A percentile compares a stretch with the other conserved stretches of the same genome.
Evolutionary conservation across 1,140 invertebrate species (phyloP).

Genomic region (Papilio machaon): DNA sequence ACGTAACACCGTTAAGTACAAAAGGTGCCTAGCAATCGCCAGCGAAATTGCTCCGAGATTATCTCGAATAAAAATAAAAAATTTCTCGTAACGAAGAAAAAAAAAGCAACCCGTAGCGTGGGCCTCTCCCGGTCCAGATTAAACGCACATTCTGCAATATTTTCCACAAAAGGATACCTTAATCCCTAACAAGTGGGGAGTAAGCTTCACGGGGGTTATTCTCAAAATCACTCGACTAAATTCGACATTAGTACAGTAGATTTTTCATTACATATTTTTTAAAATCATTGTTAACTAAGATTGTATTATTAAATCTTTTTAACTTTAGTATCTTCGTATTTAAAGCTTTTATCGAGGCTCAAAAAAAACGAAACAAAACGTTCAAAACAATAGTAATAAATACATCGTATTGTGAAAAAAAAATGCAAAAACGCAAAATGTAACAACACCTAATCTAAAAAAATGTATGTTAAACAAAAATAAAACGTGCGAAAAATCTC

Average conservation of each 20-base stretch:
- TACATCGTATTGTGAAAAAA: not conserved
- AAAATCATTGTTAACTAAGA: not conserved
- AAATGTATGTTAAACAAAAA: not conserved
- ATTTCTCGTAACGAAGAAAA: conserved; percentile 70
- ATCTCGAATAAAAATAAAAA: conserved; percentile 75
- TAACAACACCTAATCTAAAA: not conserved
- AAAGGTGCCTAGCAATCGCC: conserved; percentile 51
- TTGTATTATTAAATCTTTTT: not conserved
- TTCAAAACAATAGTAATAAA: not conserved
- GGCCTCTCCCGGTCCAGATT: conserved; percentile 64
- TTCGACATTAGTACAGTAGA: not conserved
- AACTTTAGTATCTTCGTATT: not conserved
- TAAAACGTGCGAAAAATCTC: conserved; percentile 34
- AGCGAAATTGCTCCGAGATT: conserved; percentile 72
- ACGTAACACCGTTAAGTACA: conserved; percentile 49
- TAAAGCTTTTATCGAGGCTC: no score
- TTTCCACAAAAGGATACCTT: conserved; percentile 79
- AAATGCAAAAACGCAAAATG: not conserved
- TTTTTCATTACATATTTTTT: not conserved
- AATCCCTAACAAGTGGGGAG: conserved; percentile 77
- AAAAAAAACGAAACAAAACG: not conserved
- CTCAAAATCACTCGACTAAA: conserved; percentile 47
- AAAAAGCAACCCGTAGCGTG: conserved; percentile 65
- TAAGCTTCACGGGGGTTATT: conserved; percentile 56
- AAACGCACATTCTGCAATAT: conserved; percentile 80